Conservation (phyloP, 2,888 invertebrate species). For the Alsophila aescularia region DNA sequence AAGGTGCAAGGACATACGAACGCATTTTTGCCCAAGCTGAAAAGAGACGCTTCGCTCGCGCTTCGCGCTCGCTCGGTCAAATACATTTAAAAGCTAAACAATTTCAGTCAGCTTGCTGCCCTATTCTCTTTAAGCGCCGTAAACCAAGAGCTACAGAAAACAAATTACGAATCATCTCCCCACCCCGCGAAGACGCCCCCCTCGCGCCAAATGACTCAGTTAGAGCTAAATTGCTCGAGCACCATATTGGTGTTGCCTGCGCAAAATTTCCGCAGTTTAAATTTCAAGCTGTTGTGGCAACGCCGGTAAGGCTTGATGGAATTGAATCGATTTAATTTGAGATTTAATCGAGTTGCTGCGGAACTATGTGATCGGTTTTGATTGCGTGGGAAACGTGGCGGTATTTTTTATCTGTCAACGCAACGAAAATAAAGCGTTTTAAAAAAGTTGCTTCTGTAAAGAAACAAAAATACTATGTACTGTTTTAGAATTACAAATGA, state of each 20-base stretch:
- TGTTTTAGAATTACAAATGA: too few relatives aligned
- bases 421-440: too few relatives aligned
- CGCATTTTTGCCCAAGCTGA: too few relatives aligned
- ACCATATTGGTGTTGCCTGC: slow-evolving; percentile 65
- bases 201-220: slow-evolving; percentile 78
- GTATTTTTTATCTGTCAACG: not conserved
- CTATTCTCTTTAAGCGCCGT: slow-evolving; percentile 34
- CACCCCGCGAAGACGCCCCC: slow-evolving; percentile 63
- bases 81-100: too few relatives aligned
- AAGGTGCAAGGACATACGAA: too few relatives aligned
- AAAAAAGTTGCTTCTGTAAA: not conserved
- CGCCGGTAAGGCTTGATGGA: slow-evolving; percentile 55
- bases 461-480: not conserved
- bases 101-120: slow-evolving; percentile 28
- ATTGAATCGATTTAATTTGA: slow-evolving; percentile 64
- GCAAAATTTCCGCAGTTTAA: slow-evolving; percentile 79
- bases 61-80: too few relatives aligned
- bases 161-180: slow-evolving; percentile 84
- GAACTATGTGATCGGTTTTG: slow-evolving; percentile 24
- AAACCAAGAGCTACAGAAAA: slow-evolving; percentile 75
- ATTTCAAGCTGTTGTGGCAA: slow-evolving; percentile 67
- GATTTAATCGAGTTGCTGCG: slow-evolving; percentile 39
- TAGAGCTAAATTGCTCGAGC: slow-evolving; percentile 77
- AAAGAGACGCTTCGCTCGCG: too few relatives aligned
- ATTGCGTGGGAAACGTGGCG: slow-evolving; percentile 21